Evolutionary conservation across 2,888 invertebrate species (phyloP).

Genomic region (Fragum fragum): DNA sequence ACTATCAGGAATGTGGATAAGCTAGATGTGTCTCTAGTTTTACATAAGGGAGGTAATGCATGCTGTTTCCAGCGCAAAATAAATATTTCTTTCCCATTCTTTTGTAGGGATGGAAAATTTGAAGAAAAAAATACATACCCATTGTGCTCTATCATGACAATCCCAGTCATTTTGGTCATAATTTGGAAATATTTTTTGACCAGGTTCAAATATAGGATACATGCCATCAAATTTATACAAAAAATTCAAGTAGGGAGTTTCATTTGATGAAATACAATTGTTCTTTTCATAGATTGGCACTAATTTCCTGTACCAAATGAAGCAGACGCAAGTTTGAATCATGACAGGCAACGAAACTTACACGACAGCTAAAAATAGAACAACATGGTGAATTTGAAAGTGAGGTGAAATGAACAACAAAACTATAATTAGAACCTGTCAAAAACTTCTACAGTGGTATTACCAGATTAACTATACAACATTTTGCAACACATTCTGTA

Average conservation of each 20-base stretch:
- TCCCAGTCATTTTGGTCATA: constrained; percentile 61
- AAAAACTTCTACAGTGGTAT: constrained; percentile 33
- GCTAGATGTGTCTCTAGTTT: too few species aligned
- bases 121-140: constrained; percentile 48
- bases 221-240: constrained; percentile 48
- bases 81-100: neutral
- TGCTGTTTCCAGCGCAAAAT: neutral
- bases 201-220: constrained; percentile 70
- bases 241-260: constrained; percentile 10
- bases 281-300: neutral
- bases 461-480: constrained; percentile 48
- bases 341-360: constrained; percentile 58
- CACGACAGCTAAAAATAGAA: constrained; percentile 56
- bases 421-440: constrained; percentile 63
- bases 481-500: constrained; percentile 26
- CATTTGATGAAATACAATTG: neutral
- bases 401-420: constrained; percentile 62
- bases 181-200: constrained; percentile 63
- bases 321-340: constrained; percentile 58
- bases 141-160: constrained; percentile 57
- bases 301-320: constrained; percentile 21
- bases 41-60: neutral
- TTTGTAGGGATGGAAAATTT: neutral
- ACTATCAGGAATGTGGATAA: constrained; percentile 25
- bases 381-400: constrained; percentile 36